Base-by-base conservation (phyloP, 2,888 invertebrate genomes). In the Drosophila acutilabella region DNA sequence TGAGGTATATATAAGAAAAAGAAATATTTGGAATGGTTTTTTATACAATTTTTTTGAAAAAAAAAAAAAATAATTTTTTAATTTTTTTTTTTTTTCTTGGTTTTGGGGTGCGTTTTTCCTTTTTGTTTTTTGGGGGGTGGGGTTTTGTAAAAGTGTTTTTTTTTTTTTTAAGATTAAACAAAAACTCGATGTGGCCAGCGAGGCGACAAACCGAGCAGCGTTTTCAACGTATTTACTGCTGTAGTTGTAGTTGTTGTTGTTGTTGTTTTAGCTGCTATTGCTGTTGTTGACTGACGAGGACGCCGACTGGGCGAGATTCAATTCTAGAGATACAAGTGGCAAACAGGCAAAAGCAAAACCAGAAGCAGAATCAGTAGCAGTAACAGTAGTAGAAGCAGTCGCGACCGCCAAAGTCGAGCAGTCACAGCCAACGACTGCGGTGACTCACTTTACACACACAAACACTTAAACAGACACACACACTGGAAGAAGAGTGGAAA, bases 261-360 rank as follows among this genome's bases (percentile, higher is more conserved):
- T 44, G 18, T 13, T 56, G 51, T 20, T 65, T 0, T 8, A 4
- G 36, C 13, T 36, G 62, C 52, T 51, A 52, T 41, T 50, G 73
- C 38, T 51, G 54, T 30, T 56, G 58, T 64, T 68, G 68, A 72
- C 57, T 74, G 81, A 79, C 88, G 81, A 84, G 68, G 85, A 81
- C 77, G 79, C 79, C 73, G 66, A 53, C 71, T 69, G 88, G 86
- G 81, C 84, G 74, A 87, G 84, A 86, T 89, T 86, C 86, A 88
- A 88, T 85, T 89, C 89, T 73, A 60, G 68, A 89, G 85, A 89
- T 89, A 89, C 85, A 82, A 81, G 80, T 76, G 82, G 85, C 85
- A 80, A 74, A 74, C 80, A 72, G 71, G 72, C 66, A 75, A 45
- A 51, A 58, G 64, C 53, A 38, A 26, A 23, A 45, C 44, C 50